phyloP scores from a whole-genome alignment of 2,113 vertebrate species.

The Scomber colias region DNA sequence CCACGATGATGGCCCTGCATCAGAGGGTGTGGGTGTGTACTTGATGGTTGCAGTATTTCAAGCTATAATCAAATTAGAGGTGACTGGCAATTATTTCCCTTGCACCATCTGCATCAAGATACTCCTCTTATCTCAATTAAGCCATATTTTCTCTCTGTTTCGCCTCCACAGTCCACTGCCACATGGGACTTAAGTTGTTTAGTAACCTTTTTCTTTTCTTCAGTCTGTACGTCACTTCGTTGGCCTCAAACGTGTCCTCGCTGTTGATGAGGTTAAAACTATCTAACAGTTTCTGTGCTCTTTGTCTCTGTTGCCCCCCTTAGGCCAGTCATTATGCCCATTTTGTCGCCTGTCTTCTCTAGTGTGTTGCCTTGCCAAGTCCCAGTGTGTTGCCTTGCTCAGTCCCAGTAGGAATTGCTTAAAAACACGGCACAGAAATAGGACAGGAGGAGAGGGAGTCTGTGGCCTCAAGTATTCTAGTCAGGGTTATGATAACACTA shows the following conservation, averaged over 20 bases:
- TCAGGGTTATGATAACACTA: conserved; percentile 61
- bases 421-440: conserved; percentile 59
- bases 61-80: conserved; percentile 27
- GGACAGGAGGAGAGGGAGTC: conserved; percentile 49
- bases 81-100: conserved; percentile 3
- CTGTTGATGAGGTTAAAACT: conserved; percentile 59
- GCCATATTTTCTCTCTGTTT: neutral
- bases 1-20: neutral
- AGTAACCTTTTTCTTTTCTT: conserved; percentile 47
- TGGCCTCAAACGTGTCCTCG: conserved; percentile 27
- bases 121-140: neutral
- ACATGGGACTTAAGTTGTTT: conserved; percentile 24
- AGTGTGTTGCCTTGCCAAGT: conserved; percentile 36
- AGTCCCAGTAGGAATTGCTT: conserved; percentile 55
- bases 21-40: conserved; percentile 4
- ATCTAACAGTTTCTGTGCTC: conserved; percentile 37
- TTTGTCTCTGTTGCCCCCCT: conserved; percentile 47
- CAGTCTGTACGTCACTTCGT: conserved; percentile 29
- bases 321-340: conserved; percentile 76
- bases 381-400: conserved; percentile 31
- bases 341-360: conserved; percentile 76
- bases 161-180: neutral
- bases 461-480: conserved; percentile 65
- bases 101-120: neutral
- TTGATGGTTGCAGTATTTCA: conserved; percentile 38